Conservation (phyloP, 2,797 vertebrate genomes). For the Remorina albescens region DNA sequence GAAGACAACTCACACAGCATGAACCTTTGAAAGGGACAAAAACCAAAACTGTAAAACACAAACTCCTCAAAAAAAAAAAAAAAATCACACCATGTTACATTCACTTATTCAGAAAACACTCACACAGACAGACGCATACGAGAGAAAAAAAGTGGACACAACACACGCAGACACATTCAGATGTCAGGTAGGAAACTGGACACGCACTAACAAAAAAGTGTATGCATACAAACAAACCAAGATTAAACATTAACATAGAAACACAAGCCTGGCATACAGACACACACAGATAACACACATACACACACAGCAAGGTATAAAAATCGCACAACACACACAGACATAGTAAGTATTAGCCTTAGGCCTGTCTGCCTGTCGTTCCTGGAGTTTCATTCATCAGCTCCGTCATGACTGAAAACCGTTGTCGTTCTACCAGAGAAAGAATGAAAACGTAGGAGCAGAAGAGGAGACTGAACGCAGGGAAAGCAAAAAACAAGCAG, state of each 20-base stretch:
- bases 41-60: not conserved
- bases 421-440: conserved; percentile 38
- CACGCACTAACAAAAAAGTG: not conserved
- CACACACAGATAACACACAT: not conserved
- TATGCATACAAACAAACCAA: not conserved
- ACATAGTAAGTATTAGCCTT: conserved; percentile 20
- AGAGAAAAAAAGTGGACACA: too few species aligned
- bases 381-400: conserved; percentile 69
- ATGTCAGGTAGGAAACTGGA: conserved; percentile 2
- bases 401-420: conserved; percentile 52
- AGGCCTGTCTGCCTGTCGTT: conserved; percentile 48
- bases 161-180: too few species aligned
- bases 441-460: not conserved
- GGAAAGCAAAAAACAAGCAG: conserved; percentile 6
- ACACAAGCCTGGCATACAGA: not conserved
- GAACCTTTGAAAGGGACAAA: not conserved
- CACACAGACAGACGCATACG: too few species aligned
- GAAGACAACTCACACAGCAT: not conserved
- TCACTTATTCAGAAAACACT: conserved; percentile 10
- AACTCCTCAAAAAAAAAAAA: not conserved
- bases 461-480: conserved; percentile 10
- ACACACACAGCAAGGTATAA: conserved; percentile 11
- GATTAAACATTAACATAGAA: conserved; percentile 10
- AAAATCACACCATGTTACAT: not conserved
- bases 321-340: conserved; percentile 17